Evolutionary conservation across 2,113 vertebrate genomes (phyloP).

Genomic region (Polypterus bichir): DNA sequence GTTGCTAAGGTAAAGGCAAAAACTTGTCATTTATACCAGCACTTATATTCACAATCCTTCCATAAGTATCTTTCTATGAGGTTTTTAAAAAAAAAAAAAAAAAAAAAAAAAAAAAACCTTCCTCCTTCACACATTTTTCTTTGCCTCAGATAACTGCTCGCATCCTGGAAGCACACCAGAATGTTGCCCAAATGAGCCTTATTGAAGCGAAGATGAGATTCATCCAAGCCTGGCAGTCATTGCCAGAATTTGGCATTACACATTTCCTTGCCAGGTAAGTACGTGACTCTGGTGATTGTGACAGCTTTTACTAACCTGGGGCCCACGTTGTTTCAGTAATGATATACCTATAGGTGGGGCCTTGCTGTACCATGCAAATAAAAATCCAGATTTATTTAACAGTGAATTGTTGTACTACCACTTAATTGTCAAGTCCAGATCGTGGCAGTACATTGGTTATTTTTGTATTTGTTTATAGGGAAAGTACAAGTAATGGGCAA

Average conservation of each 20-base stretch:
- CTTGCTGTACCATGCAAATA: background rate
- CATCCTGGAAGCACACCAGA: conserved; percentile 94
- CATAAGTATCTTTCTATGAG: too few relatives aligned
- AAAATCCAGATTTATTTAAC: background rate
- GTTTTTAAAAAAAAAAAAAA: too few relatives aligned
- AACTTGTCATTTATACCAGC: too few relatives aligned
- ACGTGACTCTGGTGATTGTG: background rate
- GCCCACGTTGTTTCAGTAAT: background rate
- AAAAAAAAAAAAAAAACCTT: too few relatives aligned
- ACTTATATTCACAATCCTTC: too few relatives aligned
- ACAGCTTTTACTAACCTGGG: background rate
- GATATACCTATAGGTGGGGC: background rate
- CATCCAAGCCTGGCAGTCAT: conserved; percentile 95
- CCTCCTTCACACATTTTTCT: background rate
- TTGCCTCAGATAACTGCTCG: conserved; percentile 75
- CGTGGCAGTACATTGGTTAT: too few relatives aligned
- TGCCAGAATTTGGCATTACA: conserved; percentile 96
- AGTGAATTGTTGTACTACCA: too few relatives aligned
- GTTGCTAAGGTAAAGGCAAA: too few relatives aligned
- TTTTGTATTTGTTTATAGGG: too few relatives aligned
- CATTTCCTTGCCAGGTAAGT: conserved; percentile 88
- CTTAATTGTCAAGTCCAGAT: too few relatives aligned
- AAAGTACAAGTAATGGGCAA: too few relatives aligned
- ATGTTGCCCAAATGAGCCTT: conserved; percentile 96
- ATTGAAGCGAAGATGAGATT: conserved; percentile 98